Evolutionary conservation across 1,140 invertebrate species (phyloP).

Genomic region (Pectinophora gossypiella): DNA sequence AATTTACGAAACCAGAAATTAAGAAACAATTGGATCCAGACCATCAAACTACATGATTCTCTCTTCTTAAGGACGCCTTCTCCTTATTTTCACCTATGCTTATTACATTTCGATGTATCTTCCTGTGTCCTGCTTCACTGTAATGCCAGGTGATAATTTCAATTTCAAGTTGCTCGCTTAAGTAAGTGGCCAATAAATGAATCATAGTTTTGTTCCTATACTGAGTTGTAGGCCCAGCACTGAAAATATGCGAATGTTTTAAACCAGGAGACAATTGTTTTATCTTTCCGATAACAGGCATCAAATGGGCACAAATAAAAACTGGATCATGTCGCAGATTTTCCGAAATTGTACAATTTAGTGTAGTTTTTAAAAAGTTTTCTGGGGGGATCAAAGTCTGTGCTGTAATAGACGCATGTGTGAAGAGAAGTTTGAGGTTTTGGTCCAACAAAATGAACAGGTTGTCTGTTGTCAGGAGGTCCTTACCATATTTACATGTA

Average conservation of each 20-base stretch:
- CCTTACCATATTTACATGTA: conserved; percentile 17
- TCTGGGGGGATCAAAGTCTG: neutral
- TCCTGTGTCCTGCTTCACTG: conserved; percentile 16
- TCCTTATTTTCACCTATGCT: too few relatives aligned
- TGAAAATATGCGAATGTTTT: conserved; percentile 19
- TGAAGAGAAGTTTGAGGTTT: conserved; percentile 19
- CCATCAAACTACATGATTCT: too few relatives aligned
- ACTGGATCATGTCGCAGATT: conserved; percentile 5
- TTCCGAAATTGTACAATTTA: neutral
- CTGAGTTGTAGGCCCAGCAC: conserved; percentile 19
- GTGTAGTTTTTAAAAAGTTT: neutral
- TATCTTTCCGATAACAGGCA: neutral
- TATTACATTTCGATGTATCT: too few relatives aligned
- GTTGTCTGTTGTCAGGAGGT: too few relatives aligned
- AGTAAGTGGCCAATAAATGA: conserved; percentile 10
- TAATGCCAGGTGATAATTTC: conserved; percentile 14
- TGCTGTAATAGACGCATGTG: conserved; percentile 17
- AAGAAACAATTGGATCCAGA: too few relatives aligned
- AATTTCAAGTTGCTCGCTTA: conserved; percentile 8
- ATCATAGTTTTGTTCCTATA: conserved; percentile 22
- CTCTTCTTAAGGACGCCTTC: too few relatives aligned
- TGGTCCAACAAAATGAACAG: conserved; percentile 20
- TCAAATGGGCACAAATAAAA: conserved; percentile 2
- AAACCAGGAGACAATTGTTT: conserved; percentile 9
- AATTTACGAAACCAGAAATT: too few relatives aligned